These are phyloP conservation scores for Spialia ferax DNA, from an alignment of 2,888 invertebrate genomes.

Conservation along the genomic window DNA sequence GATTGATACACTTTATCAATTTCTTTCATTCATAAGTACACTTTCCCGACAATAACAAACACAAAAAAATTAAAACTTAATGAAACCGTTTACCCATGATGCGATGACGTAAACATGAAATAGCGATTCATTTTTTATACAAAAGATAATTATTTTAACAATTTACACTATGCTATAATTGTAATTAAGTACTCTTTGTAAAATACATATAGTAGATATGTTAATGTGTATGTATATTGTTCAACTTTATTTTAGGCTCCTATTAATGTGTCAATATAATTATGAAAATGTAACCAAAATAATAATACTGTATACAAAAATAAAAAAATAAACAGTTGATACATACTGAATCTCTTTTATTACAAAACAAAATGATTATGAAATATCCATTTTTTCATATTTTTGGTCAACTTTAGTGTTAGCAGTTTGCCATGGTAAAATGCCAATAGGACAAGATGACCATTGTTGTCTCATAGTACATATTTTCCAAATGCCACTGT, in stretches of 20 bases:
- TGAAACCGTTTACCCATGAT: too few species aligned
- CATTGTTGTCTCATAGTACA: slow-evolving; percentile 65
- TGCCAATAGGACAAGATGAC: slow-evolving; percentile 81
- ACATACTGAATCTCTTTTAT: slow-evolving; percentile 59
- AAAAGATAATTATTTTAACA: background rate
- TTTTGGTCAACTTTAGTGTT: slow-evolving; percentile 35
- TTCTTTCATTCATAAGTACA: too few species aligned
- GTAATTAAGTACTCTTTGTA: slow-evolving; percentile 68
- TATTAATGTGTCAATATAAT: slow-evolving; percentile 78
- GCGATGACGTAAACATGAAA: too few species aligned
- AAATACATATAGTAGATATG: slow-evolving; percentile 58
- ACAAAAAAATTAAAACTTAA: too few species aligned
- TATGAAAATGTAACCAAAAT: slow-evolving; percentile 82
- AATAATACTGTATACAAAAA: slow-evolving; percentile 82
- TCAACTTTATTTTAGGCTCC: slow-evolving; percentile 79
- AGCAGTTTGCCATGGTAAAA: slow-evolving; percentile 75
- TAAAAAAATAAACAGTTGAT: slow-evolving; percentile 79
- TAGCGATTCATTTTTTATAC: too few species aligned
- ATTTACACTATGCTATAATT: slow-evolving; percentile 26
- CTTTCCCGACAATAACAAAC: too few species aligned
- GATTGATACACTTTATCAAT: too few species aligned
- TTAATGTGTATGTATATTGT: slow-evolving; percentile 83
- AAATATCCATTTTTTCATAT: slow-evolving; percentile 41
- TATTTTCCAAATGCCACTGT: slow-evolving; percentile 66
- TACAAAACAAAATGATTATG: slow-evolving; percentile 44